These are phyloP conservation scores for Subacronicta megacephala DNA, from an alignment of 2,888 invertebrate species.

Conservation along the genomic window DNA sequence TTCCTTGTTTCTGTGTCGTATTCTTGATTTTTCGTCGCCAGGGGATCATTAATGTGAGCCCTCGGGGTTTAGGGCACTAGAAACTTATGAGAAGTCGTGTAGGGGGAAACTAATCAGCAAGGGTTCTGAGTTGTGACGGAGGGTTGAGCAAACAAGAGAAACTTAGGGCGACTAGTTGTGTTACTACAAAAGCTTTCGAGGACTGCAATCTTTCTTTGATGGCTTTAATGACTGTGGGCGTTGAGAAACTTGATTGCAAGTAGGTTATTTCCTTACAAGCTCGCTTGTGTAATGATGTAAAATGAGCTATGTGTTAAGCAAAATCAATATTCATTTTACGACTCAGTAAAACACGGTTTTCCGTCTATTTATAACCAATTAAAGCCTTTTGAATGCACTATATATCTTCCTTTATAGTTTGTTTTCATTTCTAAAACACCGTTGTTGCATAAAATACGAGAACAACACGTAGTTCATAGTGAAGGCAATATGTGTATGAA, in stretches of 20 bases:
- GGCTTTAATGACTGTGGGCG: conserved; percentile 32
- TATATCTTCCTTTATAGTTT: conserved; percentile 38
- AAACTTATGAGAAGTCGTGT: conserved; percentile 56
- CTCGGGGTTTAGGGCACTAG: conserved; percentile 56
- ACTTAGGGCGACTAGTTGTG: conserved; percentile 54
- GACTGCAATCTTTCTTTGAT: conserved; percentile 38
- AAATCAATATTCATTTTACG: conserved; percentile 1
- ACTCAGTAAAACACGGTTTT: conserved; percentile 25
- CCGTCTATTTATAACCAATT: conserved; percentile 23
- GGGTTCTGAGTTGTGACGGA: conserved; percentile 59
- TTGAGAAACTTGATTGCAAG: conserved; percentile 7
- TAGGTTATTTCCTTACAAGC: conserved; percentile 4
- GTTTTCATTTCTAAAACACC: conserved; percentile 46
- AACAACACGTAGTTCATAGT: conserved; percentile 19
- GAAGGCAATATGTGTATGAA: conserved; percentile 40
- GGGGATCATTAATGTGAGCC: conserved; percentile 65
- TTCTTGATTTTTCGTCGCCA: conserved; percentile 66
- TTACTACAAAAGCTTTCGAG: conserved; percentile 49
- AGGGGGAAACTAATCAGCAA: conserved; percentile 64
- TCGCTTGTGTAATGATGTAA: not conserved
- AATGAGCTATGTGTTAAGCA: not conserved
- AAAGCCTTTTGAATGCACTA: conserved; percentile 31
- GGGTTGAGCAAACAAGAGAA: conserved; percentile 57
- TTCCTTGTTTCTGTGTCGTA: conserved; percentile 51
- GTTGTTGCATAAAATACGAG: conserved; percentile 38